Conservation (phyloP, 1,140 invertebrate species). For the Penaeus indicus region DNA sequence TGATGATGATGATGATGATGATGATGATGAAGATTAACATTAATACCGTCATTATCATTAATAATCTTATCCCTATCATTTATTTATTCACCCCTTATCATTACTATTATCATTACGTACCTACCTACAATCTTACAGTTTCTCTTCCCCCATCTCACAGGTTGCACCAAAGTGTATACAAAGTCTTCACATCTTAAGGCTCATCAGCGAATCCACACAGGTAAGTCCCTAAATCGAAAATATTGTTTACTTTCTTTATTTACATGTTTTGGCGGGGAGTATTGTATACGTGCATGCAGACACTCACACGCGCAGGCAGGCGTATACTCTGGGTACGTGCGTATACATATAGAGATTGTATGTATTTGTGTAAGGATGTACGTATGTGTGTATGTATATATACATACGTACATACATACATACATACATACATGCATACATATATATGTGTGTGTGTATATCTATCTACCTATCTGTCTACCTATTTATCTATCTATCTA, state of each 20-base stretch:
- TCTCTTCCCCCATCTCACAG: slow-evolving; percentile 72
- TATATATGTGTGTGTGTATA: no score
- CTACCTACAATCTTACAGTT: no score
- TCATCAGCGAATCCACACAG: slow-evolving; percentile 81
- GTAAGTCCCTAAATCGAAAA: slow-evolving; percentile 2
- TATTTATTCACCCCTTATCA: neutral
- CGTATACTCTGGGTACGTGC: no score
- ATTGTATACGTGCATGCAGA: neutral
- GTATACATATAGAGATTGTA: neutral
- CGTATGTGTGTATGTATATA: neutral
- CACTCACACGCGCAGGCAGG: no score
- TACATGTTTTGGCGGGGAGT: neutral
- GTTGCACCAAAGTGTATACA: slow-evolving; percentile 98
- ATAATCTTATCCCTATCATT: no score
- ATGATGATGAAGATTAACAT: no score
- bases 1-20: no score
- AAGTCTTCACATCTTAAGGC: slow-evolving; percentile 99
- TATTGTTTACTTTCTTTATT: neutral
- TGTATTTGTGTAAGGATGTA: neutral
- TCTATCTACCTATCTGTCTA: no score
- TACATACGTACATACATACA: no score
- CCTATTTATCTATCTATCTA: no score
- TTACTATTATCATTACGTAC: neutral
- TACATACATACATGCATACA: no score
- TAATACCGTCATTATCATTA: neutral